phyloP scores from a whole-genome alignment of 2,888 invertebrate genomes.

The Acronicta aceris region DNA sequence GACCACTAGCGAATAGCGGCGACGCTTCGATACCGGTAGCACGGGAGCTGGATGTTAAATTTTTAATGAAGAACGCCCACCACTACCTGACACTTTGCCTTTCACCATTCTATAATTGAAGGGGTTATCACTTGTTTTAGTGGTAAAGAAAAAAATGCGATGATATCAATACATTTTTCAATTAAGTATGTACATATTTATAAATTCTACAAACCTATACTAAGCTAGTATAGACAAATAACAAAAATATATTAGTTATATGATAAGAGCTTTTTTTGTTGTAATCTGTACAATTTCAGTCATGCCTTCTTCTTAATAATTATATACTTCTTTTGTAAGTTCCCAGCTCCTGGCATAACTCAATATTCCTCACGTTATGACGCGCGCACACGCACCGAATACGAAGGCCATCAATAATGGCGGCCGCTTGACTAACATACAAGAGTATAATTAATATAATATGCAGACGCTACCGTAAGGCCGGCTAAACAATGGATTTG shows the following conservation, averaged over 20 bases:
- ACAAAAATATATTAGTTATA: too few relatives aligned
- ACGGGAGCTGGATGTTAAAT: slow-evolving; percentile 28
- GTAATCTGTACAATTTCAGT: background rate
- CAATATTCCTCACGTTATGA: slow-evolving; percentile 56
- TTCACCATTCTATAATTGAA: too few relatives aligned
- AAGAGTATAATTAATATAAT: slow-evolving; percentile 62
- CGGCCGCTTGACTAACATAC: slow-evolving; percentile 56
- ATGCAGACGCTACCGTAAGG: slow-evolving; percentile 51
- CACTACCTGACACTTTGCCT: too few relatives aligned
- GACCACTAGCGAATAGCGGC: slow-evolving; percentile 22
- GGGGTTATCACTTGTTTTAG: too few relatives aligned
- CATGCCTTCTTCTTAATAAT: too few relatives aligned
- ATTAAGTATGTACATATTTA: too few relatives aligned
- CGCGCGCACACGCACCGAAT: slow-evolving; percentile 56
- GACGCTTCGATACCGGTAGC: background rate
- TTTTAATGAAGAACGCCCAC: background rate
- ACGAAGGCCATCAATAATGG: slow-evolving; percentile 54
- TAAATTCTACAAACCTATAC: too few relatives aligned
- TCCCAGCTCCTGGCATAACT: slow-evolving; percentile 43
- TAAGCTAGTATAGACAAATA: too few relatives aligned
- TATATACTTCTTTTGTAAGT: background rate
- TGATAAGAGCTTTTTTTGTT: too few relatives aligned
- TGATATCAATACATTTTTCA: too few relatives aligned
- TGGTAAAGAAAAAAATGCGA: too few relatives aligned
- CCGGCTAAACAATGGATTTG: slow-evolving; percentile 54